Conservation (phyloP, 2,797 vertebrate genomes). For the Sebastes taczanowskii region DNA sequence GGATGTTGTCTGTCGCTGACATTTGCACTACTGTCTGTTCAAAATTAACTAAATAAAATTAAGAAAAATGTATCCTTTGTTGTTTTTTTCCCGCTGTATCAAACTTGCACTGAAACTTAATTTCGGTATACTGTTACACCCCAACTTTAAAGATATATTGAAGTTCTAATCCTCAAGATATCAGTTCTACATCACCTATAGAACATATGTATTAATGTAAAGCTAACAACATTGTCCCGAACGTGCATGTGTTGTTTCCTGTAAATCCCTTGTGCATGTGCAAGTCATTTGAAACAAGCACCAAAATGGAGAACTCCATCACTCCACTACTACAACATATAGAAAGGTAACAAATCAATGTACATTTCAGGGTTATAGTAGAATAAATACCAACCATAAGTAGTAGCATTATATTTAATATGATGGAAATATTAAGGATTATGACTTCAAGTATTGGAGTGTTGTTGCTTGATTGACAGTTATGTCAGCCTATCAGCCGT, state of each 20-base stretch:
- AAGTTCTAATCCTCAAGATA: not conserved
- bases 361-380: too few species aligned
- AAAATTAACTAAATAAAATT: not conserved
- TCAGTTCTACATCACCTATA: not conserved
- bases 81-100: not conserved
- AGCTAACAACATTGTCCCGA: not conserved
- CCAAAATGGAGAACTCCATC: accelerated
- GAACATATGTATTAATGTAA: not conserved
- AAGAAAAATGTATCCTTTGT: not conserved
- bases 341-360: not conserved
- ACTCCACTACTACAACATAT: not conserved
- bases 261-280: not conserved
- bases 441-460: not conserved
- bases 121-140: not conserved
- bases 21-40: not conserved
- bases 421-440: not conserved
- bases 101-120: not conserved
- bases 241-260: not conserved
- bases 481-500: not conserved
- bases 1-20: not conserved
- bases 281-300: not conserved
- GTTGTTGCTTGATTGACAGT: not conserved
- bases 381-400: not conserved
- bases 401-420: not conserved
- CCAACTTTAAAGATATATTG: not conserved